Conservation (phyloP, 92 coral and sea anemone genomes). For the Galaxea fascicularis region DNA sequence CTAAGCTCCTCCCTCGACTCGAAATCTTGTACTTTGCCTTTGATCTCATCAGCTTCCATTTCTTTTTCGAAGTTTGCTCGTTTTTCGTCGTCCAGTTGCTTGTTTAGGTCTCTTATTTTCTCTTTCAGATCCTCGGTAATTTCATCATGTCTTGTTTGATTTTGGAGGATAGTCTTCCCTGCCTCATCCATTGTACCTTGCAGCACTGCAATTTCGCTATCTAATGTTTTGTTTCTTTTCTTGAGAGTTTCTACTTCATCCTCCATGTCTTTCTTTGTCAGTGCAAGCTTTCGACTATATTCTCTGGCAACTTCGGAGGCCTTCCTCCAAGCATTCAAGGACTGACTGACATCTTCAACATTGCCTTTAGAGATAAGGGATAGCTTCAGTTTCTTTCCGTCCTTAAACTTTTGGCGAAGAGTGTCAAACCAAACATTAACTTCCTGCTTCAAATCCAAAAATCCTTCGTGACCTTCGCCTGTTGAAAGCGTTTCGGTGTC, state of each 20-base stretch:
- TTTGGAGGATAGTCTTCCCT: conserved; percentile 29
- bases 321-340: conserved; percentile 77
- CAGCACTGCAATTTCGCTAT: conserved; percentile 16
- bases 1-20: conserved; percentile 21
- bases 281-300: conserved; percentile 42
- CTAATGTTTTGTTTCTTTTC: conserved; percentile 1
- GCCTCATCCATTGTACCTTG: conserved; percentile 22
- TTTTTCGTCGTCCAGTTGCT: conserved; percentile 19
- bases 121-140: conserved; percentile 39
- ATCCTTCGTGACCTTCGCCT: conserved; percentile 31
- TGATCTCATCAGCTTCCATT: conserved; percentile 26
- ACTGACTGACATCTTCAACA: conserved; percentile 73
- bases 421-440: conserved; percentile 68
- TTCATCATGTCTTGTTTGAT: conserved; percentile 24
- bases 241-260: neutral
- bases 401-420: conserved; percentile 72
- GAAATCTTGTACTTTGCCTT: conserved; percentile 15
- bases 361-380: conserved; percentile 77
- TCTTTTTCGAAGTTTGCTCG: conserved; percentile 30
- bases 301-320: conserved; percentile 76
- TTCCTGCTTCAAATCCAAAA: conserved; percentile 61
- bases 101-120: conserved; percentile 8
- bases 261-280: conserved; percentile 34
- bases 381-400: conserved; percentile 75
- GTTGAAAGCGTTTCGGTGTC: conserved; percentile 18